Percentiles rank a stretch among this genome's conserved stretches.
Evolutionary conservation across 2,797 vertebrate species (phyloP).

Genomic region (Darevskia nairensis): DNA sequence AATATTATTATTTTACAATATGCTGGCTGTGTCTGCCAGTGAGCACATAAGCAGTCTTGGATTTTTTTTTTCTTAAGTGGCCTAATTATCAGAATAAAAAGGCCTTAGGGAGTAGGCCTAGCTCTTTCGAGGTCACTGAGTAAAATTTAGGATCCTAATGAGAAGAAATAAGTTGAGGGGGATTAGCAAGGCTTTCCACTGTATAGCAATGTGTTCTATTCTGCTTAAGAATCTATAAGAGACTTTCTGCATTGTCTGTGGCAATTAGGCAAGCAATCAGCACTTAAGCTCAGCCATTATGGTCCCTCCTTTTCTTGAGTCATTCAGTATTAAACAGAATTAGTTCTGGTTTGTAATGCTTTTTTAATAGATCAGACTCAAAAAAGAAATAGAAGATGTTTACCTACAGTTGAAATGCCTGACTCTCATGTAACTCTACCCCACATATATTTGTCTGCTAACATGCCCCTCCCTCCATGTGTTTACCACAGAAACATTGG

Average conservation of each 20-base stretch:
- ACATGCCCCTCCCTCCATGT: too few species aligned
- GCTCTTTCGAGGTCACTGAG: background rate
- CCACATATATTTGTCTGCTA: too few species aligned
- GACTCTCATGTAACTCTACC: too few species aligned
- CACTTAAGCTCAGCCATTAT: background rate
- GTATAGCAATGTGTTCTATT: background rate
- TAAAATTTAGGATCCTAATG: constrained; percentile 9
- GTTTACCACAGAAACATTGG: too few species aligned
- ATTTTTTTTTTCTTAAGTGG: background rate
- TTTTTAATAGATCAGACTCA: background rate
- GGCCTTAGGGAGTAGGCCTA: background rate
- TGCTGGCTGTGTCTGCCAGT: background rate
- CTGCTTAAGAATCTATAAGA: background rate
- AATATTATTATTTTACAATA: constrained; percentile 13
- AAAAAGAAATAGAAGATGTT: background rate
- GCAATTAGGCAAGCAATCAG: background rate
- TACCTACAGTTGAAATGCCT: background rate
- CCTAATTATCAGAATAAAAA: constrained; percentile 14
- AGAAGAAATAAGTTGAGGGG: constrained; percentile 8
- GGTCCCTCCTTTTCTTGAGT: background rate
- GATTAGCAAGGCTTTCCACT: background rate
- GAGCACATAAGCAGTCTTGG: background rate
- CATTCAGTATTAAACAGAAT: constrained; percentile 1
- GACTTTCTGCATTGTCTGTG: background rate
- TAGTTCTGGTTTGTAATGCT: background rate